phyloP scores from a whole-genome alignment of 2,797 vertebrate genomes.

The Semotilus atromaculatus region DNA sequence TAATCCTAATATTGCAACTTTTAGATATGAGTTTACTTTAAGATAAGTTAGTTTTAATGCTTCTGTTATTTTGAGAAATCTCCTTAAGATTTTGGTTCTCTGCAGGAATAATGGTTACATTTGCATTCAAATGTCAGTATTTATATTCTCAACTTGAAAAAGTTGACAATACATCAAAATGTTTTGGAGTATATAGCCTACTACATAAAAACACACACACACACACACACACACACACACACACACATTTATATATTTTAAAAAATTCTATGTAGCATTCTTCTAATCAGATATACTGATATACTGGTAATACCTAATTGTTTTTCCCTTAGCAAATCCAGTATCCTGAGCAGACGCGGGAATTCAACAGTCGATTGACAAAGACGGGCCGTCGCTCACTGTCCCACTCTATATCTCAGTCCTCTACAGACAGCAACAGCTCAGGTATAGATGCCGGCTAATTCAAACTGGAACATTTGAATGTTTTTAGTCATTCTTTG shows the following conservation, averaged over 20 bases:
- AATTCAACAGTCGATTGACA: conserved; percentile 94
- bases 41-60: not conserved
- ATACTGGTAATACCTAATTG: not conserved
- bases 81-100: not conserved
- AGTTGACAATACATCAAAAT: too few relatives aligned
- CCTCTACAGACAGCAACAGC: conserved; percentile 95
- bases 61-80: not conserved
- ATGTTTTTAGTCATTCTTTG: not conserved
- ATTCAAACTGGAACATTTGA: not conserved
- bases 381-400: conserved; percentile 95
- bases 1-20: not conserved
- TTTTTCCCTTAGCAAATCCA: conserved; percentile 82
- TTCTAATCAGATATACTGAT: too few relatives aligned
- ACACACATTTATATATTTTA: too few relatives aligned
- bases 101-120: not conserved
- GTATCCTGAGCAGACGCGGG: conserved; percentile 94
- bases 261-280: too few relatives aligned
- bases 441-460: conserved; percentile 81
- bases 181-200: too few relatives aligned
- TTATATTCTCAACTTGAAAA: not conserved
- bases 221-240: too few relatives aligned
- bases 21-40: not conserved
- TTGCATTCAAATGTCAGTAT: not conserved
- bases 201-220: too few relatives aligned
- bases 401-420: conserved; percentile 95